Conservation (phyloP, 1,140 invertebrate genomes). For the Eubasilissa regina region DNA sequence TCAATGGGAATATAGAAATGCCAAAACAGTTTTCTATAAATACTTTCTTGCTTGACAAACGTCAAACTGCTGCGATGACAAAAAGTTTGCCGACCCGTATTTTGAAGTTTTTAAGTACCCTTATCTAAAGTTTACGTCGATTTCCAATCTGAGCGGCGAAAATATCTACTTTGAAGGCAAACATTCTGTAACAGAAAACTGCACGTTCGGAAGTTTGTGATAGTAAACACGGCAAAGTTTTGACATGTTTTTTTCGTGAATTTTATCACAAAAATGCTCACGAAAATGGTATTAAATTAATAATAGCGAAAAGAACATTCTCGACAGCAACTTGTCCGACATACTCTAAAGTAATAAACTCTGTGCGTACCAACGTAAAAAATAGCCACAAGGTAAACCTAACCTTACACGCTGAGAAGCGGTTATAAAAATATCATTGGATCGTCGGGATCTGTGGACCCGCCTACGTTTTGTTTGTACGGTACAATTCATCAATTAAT, state of each 20-base stretch:
- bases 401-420: constrained; percentile 40
- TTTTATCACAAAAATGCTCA: constrained; percentile 4
- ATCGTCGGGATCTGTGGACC: background rate
- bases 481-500: background rate
- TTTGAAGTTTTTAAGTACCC: constrained; percentile 37
- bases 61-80: constrained; percentile 12
- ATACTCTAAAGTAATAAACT: constrained; percentile 28
- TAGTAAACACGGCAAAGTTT: constrained; percentile 14
- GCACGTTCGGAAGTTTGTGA: constrained; percentile 37
- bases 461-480: background rate
- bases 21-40: constrained; percentile 5
- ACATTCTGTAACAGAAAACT: constrained; percentile 35
- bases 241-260: constrained; percentile 12
- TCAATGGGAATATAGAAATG: too few species aligned
- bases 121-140: constrained; percentile 30
- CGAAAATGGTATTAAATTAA: background rate
- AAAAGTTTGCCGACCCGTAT: constrained; percentile 13
- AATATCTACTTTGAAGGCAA: constrained; percentile 7
- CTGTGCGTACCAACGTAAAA: constrained; percentile 46
- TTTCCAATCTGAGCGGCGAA: background rate
- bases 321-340: constrained; percentile 22
- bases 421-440: constrained; percentile 29
- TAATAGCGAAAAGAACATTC: background rate
- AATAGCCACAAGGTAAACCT: constrained; percentile 51
- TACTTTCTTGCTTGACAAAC: constrained; percentile 13